phyloP scores from a whole-genome alignment of 2,888 invertebrate species.

The Cephus spinipes region DNA sequence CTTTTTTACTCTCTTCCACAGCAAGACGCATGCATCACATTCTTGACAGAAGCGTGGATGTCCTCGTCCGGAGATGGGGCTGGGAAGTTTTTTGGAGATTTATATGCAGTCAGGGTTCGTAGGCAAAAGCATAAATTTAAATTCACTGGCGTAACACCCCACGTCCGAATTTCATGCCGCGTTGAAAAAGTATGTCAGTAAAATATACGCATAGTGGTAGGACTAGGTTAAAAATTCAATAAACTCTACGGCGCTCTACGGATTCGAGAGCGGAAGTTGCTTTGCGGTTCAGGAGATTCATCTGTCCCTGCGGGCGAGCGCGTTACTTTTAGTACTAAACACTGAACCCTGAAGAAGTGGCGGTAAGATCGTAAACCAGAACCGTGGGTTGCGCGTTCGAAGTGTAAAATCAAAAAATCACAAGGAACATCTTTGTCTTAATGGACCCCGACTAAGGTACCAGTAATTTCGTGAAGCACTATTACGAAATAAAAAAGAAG shows the following conservation, averaged over 20 bases:
- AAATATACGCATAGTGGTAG: not conserved
- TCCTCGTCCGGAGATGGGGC: slow-evolving; percentile 14
- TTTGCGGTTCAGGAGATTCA: not conserved
- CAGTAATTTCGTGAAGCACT: not conserved
- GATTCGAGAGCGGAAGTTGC: not conserved
- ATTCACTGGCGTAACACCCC: slow-evolving; percentile 29
- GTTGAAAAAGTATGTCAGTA: slow-evolving; percentile 8
- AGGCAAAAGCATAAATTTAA: slow-evolving; percentile 35
- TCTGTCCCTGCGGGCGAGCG: not conserved
- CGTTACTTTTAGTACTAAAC: not conserved
- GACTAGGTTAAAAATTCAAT: not conserved
- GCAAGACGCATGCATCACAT: not conserved
- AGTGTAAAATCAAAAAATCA: not conserved
- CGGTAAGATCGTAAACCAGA: not conserved
- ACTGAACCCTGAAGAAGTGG: not conserved
- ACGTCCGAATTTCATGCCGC: slow-evolving; percentile 25
- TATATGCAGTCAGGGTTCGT: slow-evolving; percentile 21
- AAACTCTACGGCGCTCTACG: not conserved
- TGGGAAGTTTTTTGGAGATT: slow-evolving; percentile 33
- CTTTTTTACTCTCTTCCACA: not conserved
- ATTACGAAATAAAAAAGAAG: not conserved
- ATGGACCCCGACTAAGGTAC: not conserved
- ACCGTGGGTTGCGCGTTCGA: not conserved
- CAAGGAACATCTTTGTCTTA: not conserved
- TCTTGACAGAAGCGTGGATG: not conserved